A percentile compares a stretch with the other conserved stretches of the same genome.
Evolutionary conservation across 2,888 invertebrate species (phyloP).

Genomic region (Macaria liturata): DNA sequence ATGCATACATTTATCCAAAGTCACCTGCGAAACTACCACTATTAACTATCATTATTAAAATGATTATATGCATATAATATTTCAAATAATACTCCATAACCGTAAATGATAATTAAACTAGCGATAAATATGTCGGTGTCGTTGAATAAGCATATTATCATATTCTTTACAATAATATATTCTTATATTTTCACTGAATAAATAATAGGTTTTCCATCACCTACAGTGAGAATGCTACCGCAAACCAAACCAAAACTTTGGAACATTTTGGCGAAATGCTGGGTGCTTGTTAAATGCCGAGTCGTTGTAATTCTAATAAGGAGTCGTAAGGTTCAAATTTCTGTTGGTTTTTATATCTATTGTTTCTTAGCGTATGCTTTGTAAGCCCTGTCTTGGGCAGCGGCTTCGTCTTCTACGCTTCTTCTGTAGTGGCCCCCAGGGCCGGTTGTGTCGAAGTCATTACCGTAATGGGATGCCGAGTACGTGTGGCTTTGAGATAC

Average conservation of each 20-base stretch:
- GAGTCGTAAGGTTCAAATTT: constrained; percentile 62
- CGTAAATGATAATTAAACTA: constrained; percentile 22
- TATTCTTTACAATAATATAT: constrained; percentile 33
- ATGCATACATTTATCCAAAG: constrained; percentile 26
- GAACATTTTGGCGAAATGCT: constrained; percentile 33
- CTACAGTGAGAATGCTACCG: constrained; percentile 14
- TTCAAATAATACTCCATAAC: constrained; percentile 33
- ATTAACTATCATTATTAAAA: constrained; percentile 12
- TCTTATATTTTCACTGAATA: constrained; percentile 20
- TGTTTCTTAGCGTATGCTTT: constrained; percentile 78
- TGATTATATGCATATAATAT: constrained; percentile 15
- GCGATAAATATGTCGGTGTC: constrained; percentile 42
- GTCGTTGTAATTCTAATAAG: constrained; percentile 65
- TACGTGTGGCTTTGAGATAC: constrained; percentile 90
- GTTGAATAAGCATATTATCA: constrained; percentile 42
- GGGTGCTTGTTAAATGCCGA: constrained; percentile 45
- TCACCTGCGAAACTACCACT: constrained; percentile 35
- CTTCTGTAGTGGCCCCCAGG: constrained; percentile 84
- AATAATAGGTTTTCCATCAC: constrained; percentile 17
- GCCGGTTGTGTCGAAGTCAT: constrained; percentile 83
- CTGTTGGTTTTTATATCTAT: constrained; percentile 42
- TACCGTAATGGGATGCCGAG: constrained; percentile 87
- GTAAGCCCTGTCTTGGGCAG: constrained; percentile 86
- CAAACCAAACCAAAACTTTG: constrained; percentile 40
- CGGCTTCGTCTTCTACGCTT: constrained; percentile 83